These are phyloP conservation scores for Diaperis boleti DNA, from an alignment of 2,888 invertebrate genomes.

Conservation along the genomic window DNA sequence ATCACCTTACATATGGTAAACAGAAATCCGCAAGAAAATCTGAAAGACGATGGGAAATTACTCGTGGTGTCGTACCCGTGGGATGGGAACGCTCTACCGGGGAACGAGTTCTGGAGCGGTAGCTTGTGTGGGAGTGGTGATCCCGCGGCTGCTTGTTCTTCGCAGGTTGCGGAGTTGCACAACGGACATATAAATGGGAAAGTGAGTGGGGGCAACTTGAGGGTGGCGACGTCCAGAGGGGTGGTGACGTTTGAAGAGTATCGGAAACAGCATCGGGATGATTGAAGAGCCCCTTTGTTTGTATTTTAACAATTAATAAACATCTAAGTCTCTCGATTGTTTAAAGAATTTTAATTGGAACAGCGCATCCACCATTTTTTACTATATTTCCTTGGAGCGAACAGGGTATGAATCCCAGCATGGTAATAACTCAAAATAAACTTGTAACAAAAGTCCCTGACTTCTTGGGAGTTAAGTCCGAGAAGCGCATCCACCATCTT, in stretches of 20 bases:
- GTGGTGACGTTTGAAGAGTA: conserved; percentile 48
- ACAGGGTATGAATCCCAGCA: too few relatives aligned
- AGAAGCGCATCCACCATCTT: too few relatives aligned
- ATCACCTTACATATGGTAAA: conserved; percentile 67
- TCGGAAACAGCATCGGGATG: too few relatives aligned
- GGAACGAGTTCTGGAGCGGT: conserved; percentile 79
- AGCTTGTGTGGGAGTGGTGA: conserved; percentile 70
- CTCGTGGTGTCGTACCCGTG: conserved; percentile 67
- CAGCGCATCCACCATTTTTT: too few relatives aligned
- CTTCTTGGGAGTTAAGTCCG: too few relatives aligned
- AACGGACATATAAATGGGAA: conserved; percentile 71
- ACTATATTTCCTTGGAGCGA: too few relatives aligned
- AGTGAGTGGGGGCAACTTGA: conserved; percentile 68
- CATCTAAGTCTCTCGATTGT: too few relatives aligned
- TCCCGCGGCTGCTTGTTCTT: conserved; percentile 73
- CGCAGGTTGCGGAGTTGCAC: conserved; percentile 73
- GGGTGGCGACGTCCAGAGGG: conserved; percentile 65
- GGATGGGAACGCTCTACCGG: conserved; percentile 80
- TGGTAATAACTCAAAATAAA: too few relatives aligned
- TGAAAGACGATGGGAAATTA: conserved; percentile 62
- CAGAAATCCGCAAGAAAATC: conserved; percentile 70
- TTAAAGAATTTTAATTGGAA: too few relatives aligned
- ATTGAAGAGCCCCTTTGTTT: too few relatives aligned
- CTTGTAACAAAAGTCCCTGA: too few relatives aligned
- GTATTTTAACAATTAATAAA: too few relatives aligned